Base-by-base conservation (phyloP, 2,113 vertebrate genomes). In the Chroicocephalus ridibundus region DNA sequence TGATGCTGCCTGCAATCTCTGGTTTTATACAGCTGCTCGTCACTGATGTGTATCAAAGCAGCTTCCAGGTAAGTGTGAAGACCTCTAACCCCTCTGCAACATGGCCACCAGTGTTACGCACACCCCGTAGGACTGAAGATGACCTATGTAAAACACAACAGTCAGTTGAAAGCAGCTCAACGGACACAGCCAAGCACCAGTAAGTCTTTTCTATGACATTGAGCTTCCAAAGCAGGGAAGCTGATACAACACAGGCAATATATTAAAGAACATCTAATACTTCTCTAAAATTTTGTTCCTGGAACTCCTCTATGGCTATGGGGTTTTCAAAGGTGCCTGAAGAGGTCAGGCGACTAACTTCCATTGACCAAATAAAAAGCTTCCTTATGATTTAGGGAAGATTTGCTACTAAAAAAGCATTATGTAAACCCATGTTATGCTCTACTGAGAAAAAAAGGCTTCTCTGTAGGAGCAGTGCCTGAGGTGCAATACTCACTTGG, bases 401-500 rank as follows among this genome's bases (percentile, higher is more conserved):
- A 83, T 47, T 65, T 75, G 21, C 29, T 70, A 38, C 32, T 40
- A 29, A 87, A 85, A 93, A 76, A 64, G 7, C 22, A 61, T 77
- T 51, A 82, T 25, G 54, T 40, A 93, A 91, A 87, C n/a, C 58
- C 16, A 20, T 46, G 52, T 27, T 64, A n/a, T 25, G 40, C 21
- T 86, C 47, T 57, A 51, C 38, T 16, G 22, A 94, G 36, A 49
- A 55, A 49, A 82, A 82, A 47, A 13, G 36, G 47, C 47, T 85
- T 44, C 62, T 70, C 40, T 69, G 44, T 15, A 91, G 49, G 14
- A 87, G 49, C 32, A 80, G 51, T 16, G 40, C 42, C 58, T 46
- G 71, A 71, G 11, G 7, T 52, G 60, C 27, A 49, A 49, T 84
- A 98, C 99, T 98, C 96, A 99, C 99, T 99, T 99, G 96, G 99